These are phyloP conservation scores for Ophioninae sp. DNA, from an alignment of 2,888 invertebrate species.

Conservation along the genomic window DNA sequence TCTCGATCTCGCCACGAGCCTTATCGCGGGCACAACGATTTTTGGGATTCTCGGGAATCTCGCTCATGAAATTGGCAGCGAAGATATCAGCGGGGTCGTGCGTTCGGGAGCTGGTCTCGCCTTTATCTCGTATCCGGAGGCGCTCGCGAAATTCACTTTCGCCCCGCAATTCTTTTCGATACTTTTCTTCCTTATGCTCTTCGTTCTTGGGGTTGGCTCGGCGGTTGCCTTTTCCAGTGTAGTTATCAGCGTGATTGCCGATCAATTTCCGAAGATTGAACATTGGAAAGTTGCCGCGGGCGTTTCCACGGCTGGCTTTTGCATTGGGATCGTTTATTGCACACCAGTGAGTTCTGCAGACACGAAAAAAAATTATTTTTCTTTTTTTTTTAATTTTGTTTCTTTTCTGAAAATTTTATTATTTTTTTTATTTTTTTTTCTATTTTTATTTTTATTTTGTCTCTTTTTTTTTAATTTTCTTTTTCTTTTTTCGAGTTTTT, in stretches of 20 bases:
- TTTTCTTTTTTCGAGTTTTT: too few species aligned
- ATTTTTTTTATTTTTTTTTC: too few species aligned
- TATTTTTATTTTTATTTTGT: too few species aligned
- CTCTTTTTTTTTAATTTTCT: too few species aligned
- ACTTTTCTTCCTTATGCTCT: slow-evolving; percentile 84
- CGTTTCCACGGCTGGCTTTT: slow-evolving; percentile 83
- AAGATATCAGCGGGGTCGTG: slow-evolving; percentile 85
- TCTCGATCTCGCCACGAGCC: slow-evolving; percentile 90
- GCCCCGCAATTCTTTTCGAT: slow-evolving; percentile 84
- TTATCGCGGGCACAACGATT: slow-evolving; percentile 91
- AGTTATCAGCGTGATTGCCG: slow-evolving; percentile 86
- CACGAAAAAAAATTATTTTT: background rate
- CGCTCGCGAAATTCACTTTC: slow-evolving; percentile 88
- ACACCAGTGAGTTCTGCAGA: slow-evolving; percentile 84
- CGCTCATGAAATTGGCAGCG: slow-evolving; percentile 84
- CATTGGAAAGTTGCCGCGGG: slow-evolving; percentile 84
- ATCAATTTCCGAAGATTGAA: slow-evolving; percentile 84
- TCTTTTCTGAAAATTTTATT: too few species aligned
- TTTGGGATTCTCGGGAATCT: slow-evolving; percentile 92
- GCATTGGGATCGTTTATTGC: slow-evolving; percentile 86
- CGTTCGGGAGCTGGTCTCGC: slow-evolving; percentile 91
- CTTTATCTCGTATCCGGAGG: slow-evolving; percentile 93
- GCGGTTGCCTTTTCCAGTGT: slow-evolving; percentile 87
- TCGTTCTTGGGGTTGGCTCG: slow-evolving; percentile 90
- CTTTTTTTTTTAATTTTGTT: background rate